Conservation (phyloP, 2,113 vertebrate species). For the Ictalurus furcatus region DNA sequence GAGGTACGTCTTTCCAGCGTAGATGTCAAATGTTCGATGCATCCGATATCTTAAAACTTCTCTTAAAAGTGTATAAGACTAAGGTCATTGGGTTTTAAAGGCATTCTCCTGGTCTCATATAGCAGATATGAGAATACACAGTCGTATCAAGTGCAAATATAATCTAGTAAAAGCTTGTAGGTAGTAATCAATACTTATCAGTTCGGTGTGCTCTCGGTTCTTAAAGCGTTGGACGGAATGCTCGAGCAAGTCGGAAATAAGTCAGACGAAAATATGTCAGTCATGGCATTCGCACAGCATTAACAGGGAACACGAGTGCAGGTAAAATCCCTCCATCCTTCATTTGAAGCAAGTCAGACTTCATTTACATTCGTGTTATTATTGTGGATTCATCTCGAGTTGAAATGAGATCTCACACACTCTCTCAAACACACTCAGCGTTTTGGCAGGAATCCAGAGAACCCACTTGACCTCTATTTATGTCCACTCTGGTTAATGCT, state of each 20-base stretch:
- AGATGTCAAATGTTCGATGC: background rate
- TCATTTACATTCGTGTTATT: conserved; percentile 33
- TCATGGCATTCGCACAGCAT: conserved; percentile 22
- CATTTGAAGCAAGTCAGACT: conserved; percentile 15
- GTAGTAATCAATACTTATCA: background rate
- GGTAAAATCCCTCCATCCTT: conserved; percentile 16
- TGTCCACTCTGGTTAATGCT: background rate
- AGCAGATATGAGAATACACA: background rate
- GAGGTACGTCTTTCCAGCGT: background rate
- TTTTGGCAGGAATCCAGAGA: conserved; percentile 4
- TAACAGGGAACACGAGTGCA: conserved; percentile 24
- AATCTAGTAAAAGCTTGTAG: background rate
- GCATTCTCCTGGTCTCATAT: background rate
- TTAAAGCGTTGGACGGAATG: background rate
- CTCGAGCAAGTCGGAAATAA: conserved; percentile 25
- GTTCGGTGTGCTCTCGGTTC: background rate
- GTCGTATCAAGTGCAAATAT: background rate
- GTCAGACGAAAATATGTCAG: conserved; percentile 1
- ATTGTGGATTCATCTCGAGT: background rate
- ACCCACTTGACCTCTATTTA: background rate
- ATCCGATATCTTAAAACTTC: background rate
- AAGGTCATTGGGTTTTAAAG: background rate
- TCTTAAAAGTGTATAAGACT: background rate
- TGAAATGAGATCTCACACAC: background rate
- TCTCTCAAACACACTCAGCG: background rate